These are phyloP conservation scores for Mycetomoellerius zeteki DNA, from an alignment of 1,140 invertebrate species.

Conservation along the genomic window DNA sequence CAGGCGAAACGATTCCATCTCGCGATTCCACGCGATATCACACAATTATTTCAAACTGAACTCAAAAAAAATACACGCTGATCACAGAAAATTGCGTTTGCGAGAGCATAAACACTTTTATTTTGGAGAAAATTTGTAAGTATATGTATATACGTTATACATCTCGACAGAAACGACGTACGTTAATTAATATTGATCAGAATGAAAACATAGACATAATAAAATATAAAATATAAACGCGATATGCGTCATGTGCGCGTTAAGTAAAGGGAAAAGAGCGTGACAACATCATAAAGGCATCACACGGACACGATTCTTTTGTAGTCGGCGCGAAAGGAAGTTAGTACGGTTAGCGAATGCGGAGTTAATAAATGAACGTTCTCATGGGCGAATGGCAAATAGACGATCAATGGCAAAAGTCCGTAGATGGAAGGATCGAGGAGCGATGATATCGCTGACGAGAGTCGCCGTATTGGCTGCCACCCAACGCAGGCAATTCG, in stretches of 20 bases:
- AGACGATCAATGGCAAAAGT: conserved; percentile 18
- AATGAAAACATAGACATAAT: not conserved
- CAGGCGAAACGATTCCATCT: conserved; percentile 6
- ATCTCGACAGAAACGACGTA: not conserved
- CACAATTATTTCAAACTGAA: conserved; percentile 13
- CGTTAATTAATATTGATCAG: not conserved
- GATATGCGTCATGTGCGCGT: not conserved
- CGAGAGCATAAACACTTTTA: not conserved
- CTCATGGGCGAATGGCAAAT: conserved; percentile 12
- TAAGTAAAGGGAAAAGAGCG: not conserved
- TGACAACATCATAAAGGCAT: not conserved
- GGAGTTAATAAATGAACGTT: conserved; percentile 11
- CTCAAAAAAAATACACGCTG: too few relatives aligned
- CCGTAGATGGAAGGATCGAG: conserved; percentile 59
- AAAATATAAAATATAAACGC: not conserved
- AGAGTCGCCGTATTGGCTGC: conserved; percentile 84
- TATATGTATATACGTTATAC: not conserved
- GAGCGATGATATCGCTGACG: conserved; percentile 85
- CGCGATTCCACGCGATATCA: not conserved
- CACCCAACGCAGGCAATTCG: conserved; percentile 83
- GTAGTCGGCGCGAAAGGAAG: not conserved
- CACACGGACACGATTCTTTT: not conserved
- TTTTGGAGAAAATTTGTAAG: not conserved
- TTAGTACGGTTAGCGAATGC: not conserved
- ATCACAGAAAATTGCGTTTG: not conserved